Conservation (phyloP, 2,113 vertebrate species). For the Coreoperca whiteheadi region DNA sequence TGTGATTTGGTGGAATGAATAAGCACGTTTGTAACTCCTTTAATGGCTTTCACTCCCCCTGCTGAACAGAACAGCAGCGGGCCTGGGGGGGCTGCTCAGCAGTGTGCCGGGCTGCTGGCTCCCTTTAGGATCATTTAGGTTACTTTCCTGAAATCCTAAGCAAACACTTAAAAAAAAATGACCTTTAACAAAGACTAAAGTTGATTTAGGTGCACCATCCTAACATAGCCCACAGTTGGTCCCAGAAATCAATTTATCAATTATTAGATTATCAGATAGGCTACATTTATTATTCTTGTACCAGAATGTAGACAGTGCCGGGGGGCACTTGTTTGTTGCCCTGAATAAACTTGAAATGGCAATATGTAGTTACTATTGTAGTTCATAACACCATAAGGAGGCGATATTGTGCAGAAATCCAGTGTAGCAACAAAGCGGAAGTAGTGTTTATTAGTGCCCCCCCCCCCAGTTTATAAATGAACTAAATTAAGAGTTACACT, state of each 20-base stretch:
- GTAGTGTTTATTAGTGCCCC: background rate
- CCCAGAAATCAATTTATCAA: background rate
- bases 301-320: background rate
- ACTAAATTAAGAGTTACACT: background rate
- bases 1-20: background rate
- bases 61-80: no score
- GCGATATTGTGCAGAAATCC: background rate
- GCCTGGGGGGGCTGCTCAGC: background rate
- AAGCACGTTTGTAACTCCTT: background rate
- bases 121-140: background rate
- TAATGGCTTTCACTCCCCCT: background rate
- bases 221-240: no score
- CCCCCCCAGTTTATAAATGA: background rate
- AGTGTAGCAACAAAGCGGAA: background rate
- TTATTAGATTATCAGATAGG: background rate
- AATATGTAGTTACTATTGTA: conserved; percentile 1
- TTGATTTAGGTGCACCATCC: background rate
- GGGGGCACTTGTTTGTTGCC: background rate
- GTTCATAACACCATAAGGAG: conserved; percentile 3
- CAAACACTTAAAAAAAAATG: no score
- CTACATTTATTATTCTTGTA: background rate
- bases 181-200: background rate
- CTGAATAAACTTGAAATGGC: background rate
- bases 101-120: no score
- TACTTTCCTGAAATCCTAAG: background rate